Evolutionary conservation across 2,113 vertebrate species (phyloP).

Genomic region (Eulemur rufifrons): DNA sequence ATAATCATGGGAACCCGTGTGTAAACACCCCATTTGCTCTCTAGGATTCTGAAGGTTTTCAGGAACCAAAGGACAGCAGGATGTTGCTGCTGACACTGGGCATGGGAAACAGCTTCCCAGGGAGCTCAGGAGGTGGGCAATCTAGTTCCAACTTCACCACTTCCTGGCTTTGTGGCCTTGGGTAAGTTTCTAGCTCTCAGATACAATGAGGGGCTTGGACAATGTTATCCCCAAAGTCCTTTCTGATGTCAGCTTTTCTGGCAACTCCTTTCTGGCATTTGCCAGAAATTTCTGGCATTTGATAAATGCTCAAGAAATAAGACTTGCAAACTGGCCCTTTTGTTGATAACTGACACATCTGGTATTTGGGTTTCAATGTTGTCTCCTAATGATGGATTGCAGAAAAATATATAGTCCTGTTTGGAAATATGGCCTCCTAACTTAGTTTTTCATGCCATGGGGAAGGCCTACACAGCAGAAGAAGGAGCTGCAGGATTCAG

Average conservation of each 20-base stretch:
- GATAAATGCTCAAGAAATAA: conserved; percentile 16
- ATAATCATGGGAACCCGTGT: neutral
- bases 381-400: neutral
- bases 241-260: neutral
- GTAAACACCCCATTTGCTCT: neutral
- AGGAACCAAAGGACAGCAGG: neutral
- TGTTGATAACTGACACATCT: neutral
- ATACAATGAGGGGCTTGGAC: neutral
- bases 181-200: neutral
- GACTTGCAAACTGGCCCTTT: conserved; percentile 4
- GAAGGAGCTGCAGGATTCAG: neutral
- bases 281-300: conserved; percentile 2
- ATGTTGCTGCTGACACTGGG: neutral
- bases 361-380: conserved; percentile 19
- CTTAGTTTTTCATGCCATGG: neutral
- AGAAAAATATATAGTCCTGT: conserved; percentile 22
- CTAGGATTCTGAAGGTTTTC: neutral
- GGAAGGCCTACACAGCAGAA: neutral
- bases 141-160: neutral
- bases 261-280: neutral
- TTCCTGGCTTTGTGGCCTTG: neutral
- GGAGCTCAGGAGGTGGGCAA: neutral
- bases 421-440: neutral
- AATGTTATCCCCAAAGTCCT: neutral
- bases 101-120: too few species aligned